Evolutionary conservation across 1,140 invertebrate species (phyloP), one percentile per base, ranked within the genome.

Genomic region (Drosophila teissieri): DNA sequence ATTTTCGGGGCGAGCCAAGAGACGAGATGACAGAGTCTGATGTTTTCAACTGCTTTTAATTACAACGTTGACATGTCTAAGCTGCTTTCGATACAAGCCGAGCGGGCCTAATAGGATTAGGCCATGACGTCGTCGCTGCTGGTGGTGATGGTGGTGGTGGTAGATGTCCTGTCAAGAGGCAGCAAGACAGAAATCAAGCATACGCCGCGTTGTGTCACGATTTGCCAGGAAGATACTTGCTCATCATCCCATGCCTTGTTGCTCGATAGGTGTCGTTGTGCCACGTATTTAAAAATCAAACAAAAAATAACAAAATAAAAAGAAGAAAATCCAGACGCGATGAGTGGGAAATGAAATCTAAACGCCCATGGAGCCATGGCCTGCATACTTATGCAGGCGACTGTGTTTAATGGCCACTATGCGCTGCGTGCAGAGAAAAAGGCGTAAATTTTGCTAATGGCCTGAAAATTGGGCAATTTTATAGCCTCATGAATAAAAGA

Each of bases 401-500:
- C 84, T 88, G 83, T 88, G 80, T 89, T 88, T 88, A 88, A 88
- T 88, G 83, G 83, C 72, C 83, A 89, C 83, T 88, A 80, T 90
- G 81, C 64, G 85, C 85, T 90, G 80, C 80, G 80, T 89, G 84
- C 80, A 75, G 68, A 86, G 80, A 88, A 91, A 90, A 91, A 91
- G 90, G 90, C 90, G 90, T 91, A 91, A 91, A 91, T 91, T 91
- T 91, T 91, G 86, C 91, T 91, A 91, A 91, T 91, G 86, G 90
- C 84, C 90, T 91, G 90, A 91, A 91, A 91, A 91, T 91, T 91
- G 90, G 90, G 86, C 90, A 91, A 91, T 91, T 91, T 91, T 91
- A 91, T 91, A 91, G 90, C 90, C 86, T 91, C 90, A 91, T 91
- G 90, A 91, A 91, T 91, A 91, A 91, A 90, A 91, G 81, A 91